Evolutionary conservation across 2,797 vertebrate species (phyloP).

Genomic region (Poecilia wingei): DNA sequence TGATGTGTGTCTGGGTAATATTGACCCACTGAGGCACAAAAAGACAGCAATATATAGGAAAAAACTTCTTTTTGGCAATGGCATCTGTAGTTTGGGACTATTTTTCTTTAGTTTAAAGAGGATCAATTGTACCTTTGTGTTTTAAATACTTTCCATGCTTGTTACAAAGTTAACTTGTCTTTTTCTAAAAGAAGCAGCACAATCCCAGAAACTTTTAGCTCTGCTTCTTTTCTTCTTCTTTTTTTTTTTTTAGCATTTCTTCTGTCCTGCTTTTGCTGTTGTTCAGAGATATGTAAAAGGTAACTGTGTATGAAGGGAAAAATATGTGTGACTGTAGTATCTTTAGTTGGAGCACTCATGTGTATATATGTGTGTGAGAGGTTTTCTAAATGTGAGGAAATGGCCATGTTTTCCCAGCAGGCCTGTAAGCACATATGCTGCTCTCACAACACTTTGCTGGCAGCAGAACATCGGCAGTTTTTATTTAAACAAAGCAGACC

Average conservation of each 20-base stretch:
- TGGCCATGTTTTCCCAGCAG: slow-evolving; percentile 33
- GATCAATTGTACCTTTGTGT: background rate
- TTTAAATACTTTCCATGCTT: background rate
- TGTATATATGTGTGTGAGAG: background rate
- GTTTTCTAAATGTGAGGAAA: slow-evolving; percentile 24
- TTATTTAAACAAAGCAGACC: slow-evolving; percentile 3
- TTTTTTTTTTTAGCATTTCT: background rate
- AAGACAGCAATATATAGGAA: slow-evolving; percentile 16
- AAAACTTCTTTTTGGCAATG: slow-evolving; percentile 20
- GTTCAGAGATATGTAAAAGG: slow-evolving; percentile 42
- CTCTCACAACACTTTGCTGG: slow-evolving; percentile 9
- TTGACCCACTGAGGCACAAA: slow-evolving; percentile 34
- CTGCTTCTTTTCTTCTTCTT: background rate
- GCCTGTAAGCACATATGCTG: background rate
- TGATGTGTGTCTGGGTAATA: slow-evolving; percentile 56
- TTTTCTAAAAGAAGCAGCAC: too few species aligned
- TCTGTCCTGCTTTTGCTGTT: slow-evolving; percentile 12
- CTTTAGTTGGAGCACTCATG: background rate
- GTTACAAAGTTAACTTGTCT: background rate
- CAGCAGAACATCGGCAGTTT: slow-evolving; percentile 26
- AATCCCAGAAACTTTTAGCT: background rate
- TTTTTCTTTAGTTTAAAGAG: background rate
- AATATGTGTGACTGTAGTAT: background rate
- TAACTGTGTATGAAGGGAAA: slow-evolving; percentile 8
- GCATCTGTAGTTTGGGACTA: slow-evolving; percentile 1